Base-by-base conservation (phyloP, 1,140 invertebrate genomes). In the Dolichoris vasculosae region DNA sequence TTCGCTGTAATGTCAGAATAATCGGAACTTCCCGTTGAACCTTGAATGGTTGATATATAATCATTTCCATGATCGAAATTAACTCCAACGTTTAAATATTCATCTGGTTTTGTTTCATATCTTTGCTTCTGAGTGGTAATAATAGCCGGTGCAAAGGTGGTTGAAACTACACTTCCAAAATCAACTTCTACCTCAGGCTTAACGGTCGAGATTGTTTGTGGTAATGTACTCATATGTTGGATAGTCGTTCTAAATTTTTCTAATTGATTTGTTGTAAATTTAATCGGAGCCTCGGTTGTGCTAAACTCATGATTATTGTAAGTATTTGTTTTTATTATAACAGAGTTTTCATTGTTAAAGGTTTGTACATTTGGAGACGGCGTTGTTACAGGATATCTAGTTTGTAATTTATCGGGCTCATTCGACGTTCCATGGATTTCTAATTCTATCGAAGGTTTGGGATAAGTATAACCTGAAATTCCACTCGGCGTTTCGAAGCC, bases 11-110 rank as follows among this genome's bases (percentile, higher is more conserved):
- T 79, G 79, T 90, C 78, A 51, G 81, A 81, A 87, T 86, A 87
- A 71, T 85, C 84, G 26, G 78, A 82, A 30, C 55, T 81, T 81
- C 80, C 75, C 15, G 81, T 83, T 23, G 63, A 30, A 26, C 40
- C 69, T 55, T n/a, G 40, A 8, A 13, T 13, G n/a, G 35, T 63
- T 64, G 82, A 77, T 15, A 87, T 82, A 89, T 67, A 88, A 26
- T 82, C 85, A 40, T 71, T 86, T 55, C 69, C 86, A 85, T 91
- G 90, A 86, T 76, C n/a, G 43, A 90, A 90, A 9, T 89, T 87
- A 48, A 92, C 87, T 55, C 88, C 90, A 71, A 89, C 89, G 86
- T 92, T 91, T n/a, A 90, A 88, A 59, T 88, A 91, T 0, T 91
- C 88, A 46, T 91, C 30, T 43, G 69, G 73, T 35, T 23, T 75